A percentile compares a stretch with the other conserved stretches of the same genome.
Evolutionary conservation across 2,113 vertebrate species (phyloP).

Genomic region (Ciconia stormi): DNA sequence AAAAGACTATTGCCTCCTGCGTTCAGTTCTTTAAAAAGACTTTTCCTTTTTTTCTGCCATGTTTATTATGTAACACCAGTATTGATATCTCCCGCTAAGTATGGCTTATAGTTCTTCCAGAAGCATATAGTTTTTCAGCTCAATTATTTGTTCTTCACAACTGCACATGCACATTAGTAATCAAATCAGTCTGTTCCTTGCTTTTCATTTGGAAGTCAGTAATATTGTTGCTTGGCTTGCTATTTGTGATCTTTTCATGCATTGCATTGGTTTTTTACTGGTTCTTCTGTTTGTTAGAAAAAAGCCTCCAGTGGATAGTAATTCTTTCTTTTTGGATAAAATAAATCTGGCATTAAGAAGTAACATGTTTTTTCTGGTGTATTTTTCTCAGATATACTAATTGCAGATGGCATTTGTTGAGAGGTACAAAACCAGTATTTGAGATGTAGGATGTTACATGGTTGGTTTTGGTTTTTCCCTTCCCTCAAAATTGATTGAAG

Average conservation of each 20-base stretch:
- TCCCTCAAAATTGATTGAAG: neutral
- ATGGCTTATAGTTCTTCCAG: neutral
- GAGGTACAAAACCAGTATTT: neutral
- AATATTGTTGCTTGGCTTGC: neutral
- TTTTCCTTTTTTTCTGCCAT: fast-evolving
- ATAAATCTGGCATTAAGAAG: neutral
- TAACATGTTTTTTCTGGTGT: neutral
- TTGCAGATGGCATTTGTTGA: neutral
- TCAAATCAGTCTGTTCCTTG: neutral
- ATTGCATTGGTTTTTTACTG: neutral
- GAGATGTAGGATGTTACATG: neutral
- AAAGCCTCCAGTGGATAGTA: neutral
- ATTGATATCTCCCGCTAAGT: neutral
- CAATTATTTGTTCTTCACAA: neutral
- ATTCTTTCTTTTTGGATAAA: neutral
- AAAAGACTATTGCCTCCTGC: neutral
- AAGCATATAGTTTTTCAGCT: neutral
- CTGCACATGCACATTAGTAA: neutral
- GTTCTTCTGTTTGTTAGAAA: neutral
- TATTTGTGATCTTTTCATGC: neutral
- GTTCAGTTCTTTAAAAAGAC: neutral
- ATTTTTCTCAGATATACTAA: neutral
- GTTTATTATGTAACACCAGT: neutral
- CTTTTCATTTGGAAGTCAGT: neutral
- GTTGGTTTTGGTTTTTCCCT: neutral